A percentile compares a stretch with the other conserved stretches of the same genome.
phyloP scores from a whole-genome alignment of 2,888 invertebrate species.

The Thymelicus acteon region DNA sequence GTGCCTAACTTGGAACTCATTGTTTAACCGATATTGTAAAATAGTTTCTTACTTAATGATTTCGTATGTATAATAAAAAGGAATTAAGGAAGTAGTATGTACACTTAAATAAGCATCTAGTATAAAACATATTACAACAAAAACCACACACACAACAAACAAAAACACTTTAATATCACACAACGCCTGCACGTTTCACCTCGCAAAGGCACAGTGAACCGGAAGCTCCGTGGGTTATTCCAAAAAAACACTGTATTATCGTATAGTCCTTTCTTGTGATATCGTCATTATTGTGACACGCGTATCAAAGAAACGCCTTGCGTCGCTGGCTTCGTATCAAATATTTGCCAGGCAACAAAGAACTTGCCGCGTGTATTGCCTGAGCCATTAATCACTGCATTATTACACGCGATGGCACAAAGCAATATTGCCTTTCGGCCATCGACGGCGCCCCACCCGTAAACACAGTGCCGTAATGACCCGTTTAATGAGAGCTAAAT shows the following conservation, averaged over 20 bases:
- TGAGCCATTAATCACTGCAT: constrained; percentile 79
- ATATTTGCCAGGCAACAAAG: constrained; percentile 81
- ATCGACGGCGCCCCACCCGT: constrained; percentile 65
- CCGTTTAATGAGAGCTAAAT: constrained; percentile 76
- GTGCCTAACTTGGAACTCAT: too few relatives aligned
- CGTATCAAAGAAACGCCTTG: constrained; percentile 51
- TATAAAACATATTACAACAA: too few relatives aligned
- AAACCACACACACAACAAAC: too few relatives aligned
- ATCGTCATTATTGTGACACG: constrained; percentile 50
- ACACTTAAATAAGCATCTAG: too few relatives aligned
- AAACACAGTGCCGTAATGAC: constrained; percentile 77
- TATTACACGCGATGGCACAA: constrained; percentile 75
- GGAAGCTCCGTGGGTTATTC: background rate
- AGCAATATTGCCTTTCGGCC: constrained; percentile 76
- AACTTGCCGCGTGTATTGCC: constrained; percentile 72
- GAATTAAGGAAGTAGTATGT: too few relatives aligned
- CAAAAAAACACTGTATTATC: constrained; percentile 26
- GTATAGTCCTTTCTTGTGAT: constrained; percentile 13
- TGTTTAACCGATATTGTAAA: too few relatives aligned
- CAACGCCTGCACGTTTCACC: too few relatives aligned
- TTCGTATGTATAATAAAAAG: too few relatives aligned
- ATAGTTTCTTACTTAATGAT: too few relatives aligned
- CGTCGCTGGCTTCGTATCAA: constrained; percentile 46
- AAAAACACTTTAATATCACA: too few relatives aligned
- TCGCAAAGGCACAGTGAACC: background rate